Evolutionary conservation across 2,888 invertebrate species (phyloP).

Genomic region (Cryptocheilus praepositus): DNA sequence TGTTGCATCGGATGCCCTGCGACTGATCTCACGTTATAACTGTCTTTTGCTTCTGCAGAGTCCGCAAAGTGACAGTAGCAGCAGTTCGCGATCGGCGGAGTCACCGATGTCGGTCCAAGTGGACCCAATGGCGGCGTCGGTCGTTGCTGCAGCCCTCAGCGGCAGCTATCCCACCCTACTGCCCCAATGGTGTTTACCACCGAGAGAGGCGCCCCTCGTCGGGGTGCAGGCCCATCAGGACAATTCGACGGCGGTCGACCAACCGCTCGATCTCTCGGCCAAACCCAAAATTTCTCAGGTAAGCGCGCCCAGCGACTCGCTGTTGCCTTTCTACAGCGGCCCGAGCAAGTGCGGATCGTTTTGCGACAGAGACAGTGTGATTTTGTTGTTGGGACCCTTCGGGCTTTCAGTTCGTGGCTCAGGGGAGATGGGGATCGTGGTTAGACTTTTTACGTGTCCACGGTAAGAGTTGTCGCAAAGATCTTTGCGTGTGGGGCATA

Average conservation of each 20-base stretch:
- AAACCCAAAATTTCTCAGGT: constrained; percentile 79
- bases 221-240: constrained; percentile 71
- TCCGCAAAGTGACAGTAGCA: constrained; percentile 74
- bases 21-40: constrained; percentile 8
- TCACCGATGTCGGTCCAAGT: constrained; percentile 75
- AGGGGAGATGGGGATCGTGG: too few species aligned
- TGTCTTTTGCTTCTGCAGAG: constrained; percentile 57
- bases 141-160: constrained; percentile 82
- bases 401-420: too few species aligned
- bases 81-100: constrained; percentile 74
- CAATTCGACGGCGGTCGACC: constrained; percentile 78
- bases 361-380: too few species aligned
- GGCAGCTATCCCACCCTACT: constrained; percentile 76
- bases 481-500: too few species aligned
- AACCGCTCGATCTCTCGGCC: constrained; percentile 91
- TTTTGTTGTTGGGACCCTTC: too few species aligned
- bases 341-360: too few species aligned
- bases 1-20: constrained; percentile 7
- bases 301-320: constrained; percentile 20
- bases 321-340: not conserved
- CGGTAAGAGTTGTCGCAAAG: too few species aligned
- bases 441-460: too few species aligned
- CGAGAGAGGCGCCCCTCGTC: constrained; percentile 75
- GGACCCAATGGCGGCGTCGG: constrained; percentile 81
- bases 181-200: constrained; percentile 72